Evolutionary conservation across 1,140 invertebrate species (phyloP).

Genomic region (Choristoneura fumiferana): DNA sequence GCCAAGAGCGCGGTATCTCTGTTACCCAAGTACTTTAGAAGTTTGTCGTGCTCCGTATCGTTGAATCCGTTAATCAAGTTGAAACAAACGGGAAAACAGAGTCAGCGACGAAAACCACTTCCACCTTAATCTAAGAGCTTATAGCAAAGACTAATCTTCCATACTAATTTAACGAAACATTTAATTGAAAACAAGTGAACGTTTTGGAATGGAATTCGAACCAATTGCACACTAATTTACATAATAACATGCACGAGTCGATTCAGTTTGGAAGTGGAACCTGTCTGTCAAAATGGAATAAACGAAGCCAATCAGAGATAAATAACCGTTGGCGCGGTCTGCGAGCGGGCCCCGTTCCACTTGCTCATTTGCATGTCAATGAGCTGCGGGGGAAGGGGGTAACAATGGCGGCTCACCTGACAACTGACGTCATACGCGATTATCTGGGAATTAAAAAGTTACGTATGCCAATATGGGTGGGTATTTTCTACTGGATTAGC

Average conservation of each 20-base stretch:
- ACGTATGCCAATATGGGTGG: too few species aligned
- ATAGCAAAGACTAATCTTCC: too few species aligned
- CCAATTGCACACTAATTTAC: conserved; percentile 23
- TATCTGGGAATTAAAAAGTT: conserved; percentile 17
- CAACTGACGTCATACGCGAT: conserved; percentile 17
- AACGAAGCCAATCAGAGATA: conserved; percentile 73
- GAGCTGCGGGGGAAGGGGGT: conserved; percentile 32
- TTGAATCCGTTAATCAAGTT: conserved; percentile 4
- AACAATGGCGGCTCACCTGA: conserved; percentile 55
- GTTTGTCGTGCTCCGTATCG: not conserved
- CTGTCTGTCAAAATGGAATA: conserved; percentile 68
- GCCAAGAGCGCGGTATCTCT: conserved; percentile 10
- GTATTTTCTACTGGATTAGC: too few species aligned
- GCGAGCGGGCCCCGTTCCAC: conserved; percentile 47
- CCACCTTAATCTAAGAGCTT: too few species aligned
- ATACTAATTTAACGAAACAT: too few species aligned
- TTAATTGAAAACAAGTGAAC: too few species aligned
- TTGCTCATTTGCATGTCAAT: conserved; percentile 71
- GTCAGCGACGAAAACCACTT: too few species aligned
- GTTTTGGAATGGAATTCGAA: too few species aligned
- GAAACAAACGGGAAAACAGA: not conserved
- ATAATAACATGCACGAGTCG: conserved; percentile 47
- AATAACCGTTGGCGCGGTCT: conserved; percentile 56
- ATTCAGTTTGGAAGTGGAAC: conserved; percentile 59
- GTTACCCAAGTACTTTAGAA: conserved; percentile 7